These are phyloP conservation scores for Rotaria macrura DNA, from an alignment of 2,888 invertebrate genomes.

Conservation along the genomic window DNA sequence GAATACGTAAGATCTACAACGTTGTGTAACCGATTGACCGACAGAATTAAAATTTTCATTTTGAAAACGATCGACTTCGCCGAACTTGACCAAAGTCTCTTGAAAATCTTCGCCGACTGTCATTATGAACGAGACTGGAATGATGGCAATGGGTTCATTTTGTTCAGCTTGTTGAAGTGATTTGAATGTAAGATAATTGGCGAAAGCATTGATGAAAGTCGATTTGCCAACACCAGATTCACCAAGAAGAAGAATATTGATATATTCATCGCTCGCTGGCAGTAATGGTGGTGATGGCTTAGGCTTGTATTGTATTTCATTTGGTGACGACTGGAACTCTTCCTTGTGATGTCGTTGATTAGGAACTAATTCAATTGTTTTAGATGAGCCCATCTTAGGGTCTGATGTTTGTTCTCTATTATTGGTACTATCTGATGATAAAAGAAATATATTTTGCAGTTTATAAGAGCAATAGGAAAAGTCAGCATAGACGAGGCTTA, in stretches of 20 bases:
- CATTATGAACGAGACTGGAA: background rate
- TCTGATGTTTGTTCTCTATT: no score
- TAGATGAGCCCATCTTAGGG: no score
- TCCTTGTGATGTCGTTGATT: no score
- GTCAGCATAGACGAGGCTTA: background rate
- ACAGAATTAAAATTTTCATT: background rate
- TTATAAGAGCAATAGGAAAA: background rate
- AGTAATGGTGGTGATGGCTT: no score
- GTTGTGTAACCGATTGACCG: background rate
- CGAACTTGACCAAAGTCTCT: no score
- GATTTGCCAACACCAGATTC: background rate
- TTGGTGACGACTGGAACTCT: no score
- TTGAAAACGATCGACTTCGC: no score
- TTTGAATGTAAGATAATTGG: background rate
- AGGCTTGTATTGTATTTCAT: no score
- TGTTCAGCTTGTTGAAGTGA: background rate
- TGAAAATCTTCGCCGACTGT: background rate
- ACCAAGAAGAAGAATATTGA: conserved; percentile 13
- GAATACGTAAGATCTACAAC: background rate
- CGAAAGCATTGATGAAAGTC: background rate
- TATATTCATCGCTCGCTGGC: no score
- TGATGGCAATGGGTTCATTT: background rate
- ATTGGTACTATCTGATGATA: background rate
- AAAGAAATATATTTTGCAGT: background rate
- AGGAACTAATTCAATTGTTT: no score